Evolutionary conservation across 2,113 vertebrate genomes (phyloP), one percentile per base, ranked within the genome.

Genomic region (Pipa parva): DNA sequence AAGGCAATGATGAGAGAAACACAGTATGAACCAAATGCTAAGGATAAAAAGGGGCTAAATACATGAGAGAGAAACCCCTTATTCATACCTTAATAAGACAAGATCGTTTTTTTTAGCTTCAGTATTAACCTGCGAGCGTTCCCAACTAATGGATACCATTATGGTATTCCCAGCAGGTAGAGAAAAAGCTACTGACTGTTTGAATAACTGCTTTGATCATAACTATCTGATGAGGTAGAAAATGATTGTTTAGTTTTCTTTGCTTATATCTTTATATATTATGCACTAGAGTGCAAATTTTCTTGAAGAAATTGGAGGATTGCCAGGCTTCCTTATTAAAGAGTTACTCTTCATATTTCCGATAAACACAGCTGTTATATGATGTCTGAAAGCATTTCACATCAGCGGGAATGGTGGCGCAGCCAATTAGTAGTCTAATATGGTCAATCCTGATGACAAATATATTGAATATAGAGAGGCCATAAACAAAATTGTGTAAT

Each of bases 271-370:
- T 45, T 79, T n/a, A n/a, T n/a, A 48, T 71, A 72, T 75, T 75
- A 72, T 74, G 73, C 63, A 26, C 72, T 74, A 63, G 78, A 72
- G 77, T 80, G 79, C 75, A 80, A 67, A 74, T 79, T 89, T 77
- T 59, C 79, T 79, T 79, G 75, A 66, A 68, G 75, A 75, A 77
- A 71, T 64, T 80, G 81, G 76, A 73, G 61, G 77, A 60, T 82
- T 79, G 76, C 78, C 79, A 82, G 67, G 73, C 77, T 79, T 83
- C 75, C 80, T 80, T 79, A 78, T 83, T 82, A 81, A 81, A 83
- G 77, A 80, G 76, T 82, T 84, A 80, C 78, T 82, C 75, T 82
- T 80, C 73, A 62, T 82, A 78, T 83, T 80, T 81, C 79, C 36
- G 29, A 55, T 81, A 80, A 79, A 79, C 79, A 76, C 80, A 80